Evolutionary conservation across 2,797 vertebrate genomes (phyloP).

Genomic region (Melanotaenia pygmaea): DNA sequence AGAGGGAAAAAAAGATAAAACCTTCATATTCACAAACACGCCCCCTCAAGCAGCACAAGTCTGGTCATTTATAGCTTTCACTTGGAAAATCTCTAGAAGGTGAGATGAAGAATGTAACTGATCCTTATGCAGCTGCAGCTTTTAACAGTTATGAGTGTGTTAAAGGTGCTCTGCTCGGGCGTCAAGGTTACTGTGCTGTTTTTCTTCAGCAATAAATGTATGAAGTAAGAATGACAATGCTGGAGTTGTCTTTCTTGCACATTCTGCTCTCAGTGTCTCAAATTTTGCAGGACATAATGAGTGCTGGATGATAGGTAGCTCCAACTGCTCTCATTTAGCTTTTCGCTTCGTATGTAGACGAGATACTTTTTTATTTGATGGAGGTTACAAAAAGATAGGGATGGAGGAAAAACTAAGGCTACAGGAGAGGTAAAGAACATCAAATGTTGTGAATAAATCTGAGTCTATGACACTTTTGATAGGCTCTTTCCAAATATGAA

Average conservation of each 20-base stretch:
- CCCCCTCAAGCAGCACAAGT: constrained; percentile 37
- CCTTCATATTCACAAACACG: constrained; percentile 33
- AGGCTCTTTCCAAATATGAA: constrained; percentile 48
- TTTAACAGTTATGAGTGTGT: constrained; percentile 56
- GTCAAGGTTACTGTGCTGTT: constrained; percentile 50
- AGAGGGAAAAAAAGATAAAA: constrained; percentile 11
- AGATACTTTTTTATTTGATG: constrained; percentile 6
- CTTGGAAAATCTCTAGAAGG: constrained; percentile 61
- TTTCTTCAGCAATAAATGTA: constrained; percentile 68
- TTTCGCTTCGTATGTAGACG: constrained; percentile 28
- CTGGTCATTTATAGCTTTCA: constrained; percentile 60
- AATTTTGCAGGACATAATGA: constrained; percentile 10
- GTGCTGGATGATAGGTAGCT: constrained; percentile 29
- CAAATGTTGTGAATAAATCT: constrained; percentile 48
- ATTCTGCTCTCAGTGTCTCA: constrained; percentile 24
- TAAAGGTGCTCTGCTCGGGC: constrained; percentile 59
- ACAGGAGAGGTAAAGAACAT: constrained; percentile 49
- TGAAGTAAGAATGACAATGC: constrained; percentile 56
- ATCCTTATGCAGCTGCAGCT: constrained; percentile 74
- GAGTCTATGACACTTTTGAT: constrained; percentile 43
- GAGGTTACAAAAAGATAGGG: constrained; percentile 12
- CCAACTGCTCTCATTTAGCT: constrained; percentile 30
- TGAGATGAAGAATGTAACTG: constrained; percentile 76
- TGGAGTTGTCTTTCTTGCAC: constrained; percentile 56
- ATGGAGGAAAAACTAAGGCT: constrained; percentile 27